Percentiles rank a stretch among this genome's conserved stretches.
Conservation (phyloP, 2,797 vertebrate species). For the Mergus octosetaceus region DNA sequence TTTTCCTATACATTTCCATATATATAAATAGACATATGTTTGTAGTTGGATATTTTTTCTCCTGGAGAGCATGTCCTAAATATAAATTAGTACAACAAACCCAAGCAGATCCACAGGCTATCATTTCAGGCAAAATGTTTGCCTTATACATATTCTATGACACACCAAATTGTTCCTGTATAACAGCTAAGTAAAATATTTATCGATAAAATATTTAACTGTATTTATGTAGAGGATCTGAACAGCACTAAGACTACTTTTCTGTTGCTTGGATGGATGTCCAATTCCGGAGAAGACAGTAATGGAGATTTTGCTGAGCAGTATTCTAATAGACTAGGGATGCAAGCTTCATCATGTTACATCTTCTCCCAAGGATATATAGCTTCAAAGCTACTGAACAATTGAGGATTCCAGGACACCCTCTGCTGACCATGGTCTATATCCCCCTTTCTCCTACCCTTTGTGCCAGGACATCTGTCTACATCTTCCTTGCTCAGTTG, state of each 20-base stretch:
- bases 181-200: conserved; percentile 43
- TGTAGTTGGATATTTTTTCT: neutral
- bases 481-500: neutral
- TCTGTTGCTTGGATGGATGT: neutral
- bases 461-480: neutral
- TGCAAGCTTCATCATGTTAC: neutral
- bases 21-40: too few relatives aligned
- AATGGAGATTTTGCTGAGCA: neutral
- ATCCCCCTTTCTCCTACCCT: neutral
- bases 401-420: neutral
- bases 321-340: neutral
- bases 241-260: neutral
- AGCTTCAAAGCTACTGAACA: neutral
- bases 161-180: conserved; percentile 22
- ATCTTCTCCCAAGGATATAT: neutral
- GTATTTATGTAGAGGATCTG: conserved; percentile 7
- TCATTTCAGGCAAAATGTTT: conserved; percentile 44
- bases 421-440: neutral
- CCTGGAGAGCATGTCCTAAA: neutral
- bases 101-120: conserved; percentile 44
- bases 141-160: conserved; percentile 53
- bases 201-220: conserved; percentile 56
- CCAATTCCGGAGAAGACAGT: neutral
- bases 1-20: neutral
- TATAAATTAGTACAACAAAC: conserved; percentile 40